Base-by-base conservation (phyloP, 1,140 invertebrate genomes). In the Drosophila hydei region DNA sequence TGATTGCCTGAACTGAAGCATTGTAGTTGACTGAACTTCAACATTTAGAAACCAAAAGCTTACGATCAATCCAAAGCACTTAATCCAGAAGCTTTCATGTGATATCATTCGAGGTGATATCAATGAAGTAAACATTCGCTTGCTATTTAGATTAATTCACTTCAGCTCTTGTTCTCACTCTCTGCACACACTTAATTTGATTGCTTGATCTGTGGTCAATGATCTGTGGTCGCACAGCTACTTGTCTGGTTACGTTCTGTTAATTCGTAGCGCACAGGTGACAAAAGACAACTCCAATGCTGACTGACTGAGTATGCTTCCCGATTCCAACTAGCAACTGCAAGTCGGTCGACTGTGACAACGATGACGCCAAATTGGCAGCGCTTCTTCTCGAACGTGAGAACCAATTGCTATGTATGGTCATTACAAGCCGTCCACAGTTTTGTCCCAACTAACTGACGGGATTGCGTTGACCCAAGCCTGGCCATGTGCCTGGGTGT, bases 341-440 rank as follows among this genome's bases (percentile, higher is more conserved):
- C 80, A 84, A 76, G 67, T 60, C 48, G 62, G 40, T 25, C 58
- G 56, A 67, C 75, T 76, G 65, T 54, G 47, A 58, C 68, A 78
- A 81, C 75, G 83, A 88, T 88, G 84, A 88, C 84, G 83, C 81
- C 83, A 87, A 87, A 87, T 88, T 88, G 83, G 79, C 83, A 87
- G 73, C 70, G 74, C 56, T 88, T 75, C 70, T 63, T 56, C 33
- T 38, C 51, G 79, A 87, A 87, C 83, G 83, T 88, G 83, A 88
- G 83, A 88, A 88, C 83, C 83, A 88, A 88, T 88, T 88, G 83
- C 84, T 87, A 88, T 88, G 83, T 87, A 87, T 87, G 83, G 83
- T 88, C 83, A 83, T 88, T 88, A 88, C 83, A 88, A 89, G 79
- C 84, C 75, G 80, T 51, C 84, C 83, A 89, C 70, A 68, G 54